Evolutionary conservation across 2,888 invertebrate genomes (phyloP), one percentile per base, ranked within the genome.

Genomic region (Calephelis perditalis): DNA sequence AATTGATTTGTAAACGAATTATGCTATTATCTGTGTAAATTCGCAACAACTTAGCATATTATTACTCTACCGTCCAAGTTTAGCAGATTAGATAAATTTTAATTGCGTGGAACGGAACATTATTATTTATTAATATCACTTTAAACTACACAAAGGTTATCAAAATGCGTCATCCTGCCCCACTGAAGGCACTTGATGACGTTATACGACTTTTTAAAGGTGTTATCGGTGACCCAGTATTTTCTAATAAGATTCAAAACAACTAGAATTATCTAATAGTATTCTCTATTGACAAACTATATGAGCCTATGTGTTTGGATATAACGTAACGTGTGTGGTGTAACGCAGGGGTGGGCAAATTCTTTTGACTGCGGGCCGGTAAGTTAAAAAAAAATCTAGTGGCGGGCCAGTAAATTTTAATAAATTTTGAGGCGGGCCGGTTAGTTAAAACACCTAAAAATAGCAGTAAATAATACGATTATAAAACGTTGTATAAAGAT

Each of bases 161-260:
- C 59, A n/a, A 43, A 54, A 59, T 54, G 45, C 59, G 59, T 59
- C 59, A 59, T 59, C 54, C n/a, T 54, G 36, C 36, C 54, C 54
- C 36, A 54, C 54, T 54, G 54, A 35, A 36, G 54, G 54, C 52
- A 52, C 52, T 52, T 10, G 35, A 9, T 52, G 52, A 52, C 52
- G 35, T 52, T 52, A 52, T 52, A 52, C 11, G 26, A 52, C 26
- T 35, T 26, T 49, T 52, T 52, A 8, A 52, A 15, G 15, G 26
- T 26, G 52, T 52, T 52, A 52, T 52, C 52, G 11, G 10, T 52
- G 49, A 49, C 49, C 26, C 7, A 26, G 35, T 52, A 10, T 10
- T 26, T 52, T 52, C 35, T 10, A 52, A 52, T 52, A 7, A 26
- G 26, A 52, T 52, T 11, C 52, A 35, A 26, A 26, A 3, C 26